Evolutionary conservation across 2,888 invertebrate genomes (phyloP), one percentile per base, ranked within the genome.

Genomic region (Rhagonycha lutea): DNA sequence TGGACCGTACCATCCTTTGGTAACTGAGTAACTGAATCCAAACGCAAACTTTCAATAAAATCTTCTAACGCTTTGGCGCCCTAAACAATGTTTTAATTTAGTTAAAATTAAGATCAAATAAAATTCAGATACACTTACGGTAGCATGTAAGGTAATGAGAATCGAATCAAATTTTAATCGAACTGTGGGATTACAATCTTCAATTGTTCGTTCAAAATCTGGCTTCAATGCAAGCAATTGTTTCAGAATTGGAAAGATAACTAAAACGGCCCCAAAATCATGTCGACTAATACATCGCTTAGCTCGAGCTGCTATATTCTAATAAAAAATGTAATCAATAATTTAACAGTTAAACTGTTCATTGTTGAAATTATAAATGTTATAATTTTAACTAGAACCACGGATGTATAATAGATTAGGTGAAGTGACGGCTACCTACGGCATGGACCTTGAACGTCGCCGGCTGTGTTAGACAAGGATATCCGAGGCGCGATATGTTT

Each of bases 1-100:
- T 98, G 98, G 32, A 99, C 99, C 0, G 99, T 99, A 76, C 99
- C 99, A 90, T 99, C 99, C 86, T 94, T 95, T 0, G 99, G 98
- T 84, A 98, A 92, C 83, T 94, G 94, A 75, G 93, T 92, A 80
- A 94, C 94, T 68, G 91, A 90, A 86, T 96, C 96, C 24, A 90
- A 91, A 78, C 95, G 91, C 29, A 98, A 92, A 76, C 94, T 96
- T 84, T 98, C 98, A 76, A 97, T 92, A 88, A 98, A 98, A 85
- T 97, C 97, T 86, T 98, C 98, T 81, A 98, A 88, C 9, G 96
- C 95, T 86, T 95, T 95, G 47, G 95, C 92, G 74, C 97, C 97
- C 96, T 96, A 82, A 60, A 86, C 86, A 94, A 81, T 62, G 4
- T 18, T 18, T 11, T 4, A 62, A 62, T 12, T 47, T 47, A n/a